phyloP scores from a whole-genome alignment of 1,140 invertebrate genomes.

The Rhizoglyphus robini region DNA sequence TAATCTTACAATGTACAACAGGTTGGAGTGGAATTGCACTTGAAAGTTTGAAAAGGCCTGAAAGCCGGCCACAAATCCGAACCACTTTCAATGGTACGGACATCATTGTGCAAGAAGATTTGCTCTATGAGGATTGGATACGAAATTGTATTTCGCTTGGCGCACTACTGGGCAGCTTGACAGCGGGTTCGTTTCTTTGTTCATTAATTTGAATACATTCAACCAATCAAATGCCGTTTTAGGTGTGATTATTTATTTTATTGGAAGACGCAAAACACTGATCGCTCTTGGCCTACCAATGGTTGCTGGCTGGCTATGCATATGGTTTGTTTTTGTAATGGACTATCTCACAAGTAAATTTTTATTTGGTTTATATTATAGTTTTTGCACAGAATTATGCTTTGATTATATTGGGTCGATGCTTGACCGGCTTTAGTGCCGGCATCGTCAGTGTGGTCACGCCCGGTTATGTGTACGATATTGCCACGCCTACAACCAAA shows the following conservation, averaged over 20 bases:
- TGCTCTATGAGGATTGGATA: slow-evolving; percentile 23
- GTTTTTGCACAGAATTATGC: slow-evolving; percentile 39
- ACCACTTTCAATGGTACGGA: not conserved
- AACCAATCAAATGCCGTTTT: not conserved
- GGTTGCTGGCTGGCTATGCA: slow-evolving; percentile 54
- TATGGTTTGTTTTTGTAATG: too few relatives aligned
- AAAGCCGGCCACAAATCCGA: not conserved
- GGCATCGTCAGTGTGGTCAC: slow-evolving; percentile 45
- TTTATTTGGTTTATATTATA: not conserved
- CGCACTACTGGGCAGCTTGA: slow-evolving; percentile 25
- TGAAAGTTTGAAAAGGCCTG: not conserved
- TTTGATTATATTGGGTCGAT: slow-evolving; percentile 46
- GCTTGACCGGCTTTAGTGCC: slow-evolving; percentile 47
- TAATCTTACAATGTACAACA: not conserved
- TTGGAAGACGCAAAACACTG: slow-evolving; percentile 59
- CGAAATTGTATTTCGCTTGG: slow-evolving; percentile 24
- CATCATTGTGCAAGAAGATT: not conserved
- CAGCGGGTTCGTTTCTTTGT: slow-evolving; percentile 26
- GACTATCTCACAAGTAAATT: too few relatives aligned
- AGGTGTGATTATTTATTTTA: slow-evolving; percentile 33
- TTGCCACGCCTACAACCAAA: slow-evolving; percentile 62
- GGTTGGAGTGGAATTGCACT: slow-evolving; percentile 12
- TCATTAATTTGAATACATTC: not conserved
- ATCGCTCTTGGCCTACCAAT: slow-evolving; percentile 53
- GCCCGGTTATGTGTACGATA: slow-evolving; percentile 74